phyloP scores from a whole-genome alignment of 2,888 invertebrate species.

The Nesidiocoris tenuis region DNA sequence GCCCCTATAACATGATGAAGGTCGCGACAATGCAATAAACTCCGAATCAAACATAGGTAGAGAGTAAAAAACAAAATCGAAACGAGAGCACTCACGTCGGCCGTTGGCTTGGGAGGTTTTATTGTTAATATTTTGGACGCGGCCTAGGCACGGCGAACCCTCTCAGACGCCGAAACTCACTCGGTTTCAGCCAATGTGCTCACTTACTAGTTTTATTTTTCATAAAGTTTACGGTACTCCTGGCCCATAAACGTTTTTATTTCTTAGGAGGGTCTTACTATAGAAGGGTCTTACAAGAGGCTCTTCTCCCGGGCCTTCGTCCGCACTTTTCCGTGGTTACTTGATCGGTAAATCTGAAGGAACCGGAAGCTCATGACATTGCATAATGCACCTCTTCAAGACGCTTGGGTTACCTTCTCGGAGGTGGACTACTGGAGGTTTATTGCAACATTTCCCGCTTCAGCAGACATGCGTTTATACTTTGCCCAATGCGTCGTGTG shows the following conservation, averaged over 20 bases:
- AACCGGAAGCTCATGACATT: slow-evolving; percentile 23
- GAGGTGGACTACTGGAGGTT: neutral
- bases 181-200: slow-evolving; percentile 38
- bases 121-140: slow-evolving; percentile 34
- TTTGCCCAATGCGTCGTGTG: no score
- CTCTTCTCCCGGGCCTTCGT: neutral
- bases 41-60: no score
- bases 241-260: slow-evolving; percentile 32
- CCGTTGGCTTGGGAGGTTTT: slow-evolving; percentile 20
- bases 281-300: slow-evolving; percentile 21
- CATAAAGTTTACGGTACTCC: slow-evolving; percentile 40
- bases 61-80: no score
- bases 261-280: neutral
- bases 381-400: slow-evolving; percentile 33
- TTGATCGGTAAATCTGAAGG: slow-evolving; percentile 18
- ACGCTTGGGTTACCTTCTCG: neutral
- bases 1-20: no score
- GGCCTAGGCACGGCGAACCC: slow-evolving; percentile 3
- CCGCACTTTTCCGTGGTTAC: neutral
- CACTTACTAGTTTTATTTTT: slow-evolving; percentile 41
- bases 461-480: neutral
- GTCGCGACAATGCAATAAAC: no score
- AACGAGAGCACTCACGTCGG: slow-evolving; percentile 32
- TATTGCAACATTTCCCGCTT: neutral
- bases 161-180: slow-evolving; percentile 12